These are phyloP conservation scores for Popillia japonica DNA, from an alignment of 1,140 invertebrate genomes.

Conservation along the genomic window DNA sequence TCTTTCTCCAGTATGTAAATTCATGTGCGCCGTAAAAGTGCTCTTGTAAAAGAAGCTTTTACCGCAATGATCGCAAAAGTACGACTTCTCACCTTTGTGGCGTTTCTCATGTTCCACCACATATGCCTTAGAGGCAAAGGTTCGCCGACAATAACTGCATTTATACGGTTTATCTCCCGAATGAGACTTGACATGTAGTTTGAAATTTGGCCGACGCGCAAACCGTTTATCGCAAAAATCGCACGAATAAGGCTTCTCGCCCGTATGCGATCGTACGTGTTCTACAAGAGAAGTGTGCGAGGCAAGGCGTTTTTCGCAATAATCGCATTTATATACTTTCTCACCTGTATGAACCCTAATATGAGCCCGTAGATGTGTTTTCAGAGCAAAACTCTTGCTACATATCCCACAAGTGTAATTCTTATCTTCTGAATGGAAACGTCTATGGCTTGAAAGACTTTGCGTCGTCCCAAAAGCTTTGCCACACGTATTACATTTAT, in stretches of 20 bases:
- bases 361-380: conserved; percentile 68
- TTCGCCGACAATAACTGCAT: conserved; percentile 51
- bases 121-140: conserved; percentile 50
- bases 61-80: not conserved
- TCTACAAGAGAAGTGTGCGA: conserved; percentile 66
- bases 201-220: conserved; percentile 56
- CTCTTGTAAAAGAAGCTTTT: not conserved
- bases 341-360: conserved; percentile 67
- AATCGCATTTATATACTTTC: conserved; percentile 63
- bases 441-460: too few species aligned
- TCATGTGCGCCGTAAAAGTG: not conserved
- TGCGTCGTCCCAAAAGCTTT: too few species aligned
- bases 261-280: conserved; percentile 67
- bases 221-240: conserved; percentile 64
- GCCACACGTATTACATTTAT: too few species aligned
- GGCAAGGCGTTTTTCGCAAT: conserved; percentile 64
- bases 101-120: conserved; percentile 57
- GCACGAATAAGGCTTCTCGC: conserved; percentile 65
- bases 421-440: conserved; percentile 20
- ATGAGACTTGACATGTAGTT: conserved; percentile 63
- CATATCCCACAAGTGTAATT: conserved; percentile 61
- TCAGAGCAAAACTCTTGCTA: conserved; percentile 65
- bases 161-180: conserved; percentile 56
- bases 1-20: too few species aligned
- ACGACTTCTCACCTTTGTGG: conserved; percentile 39